phyloP scores from a whole-genome alignment of 2,888 invertebrate genomes.

The Melieria picta region DNA sequence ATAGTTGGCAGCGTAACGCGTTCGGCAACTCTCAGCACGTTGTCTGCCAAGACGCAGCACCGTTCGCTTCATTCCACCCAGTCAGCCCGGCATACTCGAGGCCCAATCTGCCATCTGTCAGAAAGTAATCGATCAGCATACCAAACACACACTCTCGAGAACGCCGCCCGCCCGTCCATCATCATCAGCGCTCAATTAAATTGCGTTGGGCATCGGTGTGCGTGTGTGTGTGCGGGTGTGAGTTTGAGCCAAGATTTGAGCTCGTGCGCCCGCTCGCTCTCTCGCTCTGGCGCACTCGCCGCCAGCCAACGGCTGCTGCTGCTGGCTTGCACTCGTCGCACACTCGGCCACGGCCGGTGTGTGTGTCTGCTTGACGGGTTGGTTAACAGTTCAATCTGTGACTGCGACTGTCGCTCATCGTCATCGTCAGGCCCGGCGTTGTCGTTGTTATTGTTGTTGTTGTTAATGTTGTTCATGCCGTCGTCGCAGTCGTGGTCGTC shows the following conservation, averaged over 20 bases:
- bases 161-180: too few relatives aligned
- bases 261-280: too few relatives aligned
- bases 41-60: too few relatives aligned
- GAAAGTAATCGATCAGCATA: conserved; percentile 47
- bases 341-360: conserved; percentile 32
- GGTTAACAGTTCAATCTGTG: conserved; percentile 42
- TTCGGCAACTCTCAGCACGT: too few relatives aligned
- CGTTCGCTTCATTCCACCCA: too few relatives aligned
- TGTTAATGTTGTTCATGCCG: too few relatives aligned
- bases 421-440: conserved; percentile 41
- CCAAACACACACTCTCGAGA: conserved; percentile 14
- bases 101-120: conserved; percentile 24
- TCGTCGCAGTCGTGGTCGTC: conserved; percentile 39
- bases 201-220: too few relatives aligned
- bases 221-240: too few relatives aligned
- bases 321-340: conserved; percentile 43
- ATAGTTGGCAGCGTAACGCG: too few relatives aligned
- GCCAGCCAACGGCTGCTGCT: background rate
- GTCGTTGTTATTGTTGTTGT: conserved; percentile 42
- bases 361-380: conserved; percentile 32
- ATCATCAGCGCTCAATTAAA: too few relatives aligned
- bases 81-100: background rate
- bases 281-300: too few relatives aligned
- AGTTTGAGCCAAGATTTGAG: too few relatives aligned
- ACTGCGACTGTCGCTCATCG: conserved; percentile 42